Percentiles rank a stretch among this genome's conserved stretches.
These are phyloP conservation scores for Drosophila melanogaster DNA, from an alignment of 1,140 invertebrate species.

Conservation along the genomic window Release_6_plus_ISO1_MT NT_037436.4:16489501-16490000, in stretches of 20 bases:
- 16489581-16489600: slow-evolving; percentile 27
- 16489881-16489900: slow-evolving; percentile 37
- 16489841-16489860: slow-evolving; percentile 39
- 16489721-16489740: slow-evolving; percentile 61
- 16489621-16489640: slow-evolving; percentile 9
- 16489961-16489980: no score
- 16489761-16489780: slow-evolving; percentile 16
- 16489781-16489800: slow-evolving; percentile 9
- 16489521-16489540: slow-evolving; percentile 68
- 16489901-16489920: background rate
- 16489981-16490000: no score
- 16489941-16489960: no score
- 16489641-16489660: slow-evolving; percentile 12
- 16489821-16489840: slow-evolving; percentile 34
- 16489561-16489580: slow-evolving; percentile 28
- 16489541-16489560: slow-evolving; percentile 9
- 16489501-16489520: slow-evolving; percentile 68
- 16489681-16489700: slow-evolving; percentile 75
- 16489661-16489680: slow-evolving; percentile 47
- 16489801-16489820: slow-evolving; percentile 5
- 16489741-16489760: slow-evolving; percentile 56
- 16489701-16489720: slow-evolving; percentile 58
- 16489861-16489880: slow-evolving; percentile 60
- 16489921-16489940: no score
- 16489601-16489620: slow-evolving; percentile 11